Percentiles rank a stretch among this genome's conserved stretches.
Conservation (phyloP, 2,113 vertebrate genomes). For the Otocyon megalotis region DNA sequence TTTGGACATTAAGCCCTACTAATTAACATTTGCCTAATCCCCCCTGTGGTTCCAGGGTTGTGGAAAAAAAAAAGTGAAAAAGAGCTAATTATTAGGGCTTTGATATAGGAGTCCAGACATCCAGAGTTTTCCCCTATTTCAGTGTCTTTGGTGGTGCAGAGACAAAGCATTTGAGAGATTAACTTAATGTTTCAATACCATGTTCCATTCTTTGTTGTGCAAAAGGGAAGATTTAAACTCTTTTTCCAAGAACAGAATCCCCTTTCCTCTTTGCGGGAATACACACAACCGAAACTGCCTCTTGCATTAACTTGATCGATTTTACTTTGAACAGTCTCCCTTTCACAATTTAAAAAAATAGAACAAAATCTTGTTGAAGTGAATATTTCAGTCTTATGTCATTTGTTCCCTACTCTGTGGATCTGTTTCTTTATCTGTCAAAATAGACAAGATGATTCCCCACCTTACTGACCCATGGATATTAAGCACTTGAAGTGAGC, state of each 20-base stretch:
- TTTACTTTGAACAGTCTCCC: background rate
- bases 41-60: slow-evolving; percentile 60
- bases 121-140: background rate
- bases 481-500: background rate
- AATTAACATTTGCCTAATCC: slow-evolving; percentile 76
- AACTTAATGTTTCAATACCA: slow-evolving; percentile 55
- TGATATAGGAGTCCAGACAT: slow-evolving; percentile 66
- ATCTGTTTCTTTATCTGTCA: slow-evolving; percentile 21
- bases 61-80: slow-evolving; percentile 56
- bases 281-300: background rate
- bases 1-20: slow-evolving; percentile 73
- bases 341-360: background rate
- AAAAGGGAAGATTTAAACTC: slow-evolving; percentile 37
- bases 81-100: slow-evolving; percentile 73
- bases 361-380: background rate
- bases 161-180: slow-evolving; percentile 70
- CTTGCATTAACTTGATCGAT: background rate
- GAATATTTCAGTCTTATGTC: background rate
- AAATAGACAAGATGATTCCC: slow-evolving; percentile 18
- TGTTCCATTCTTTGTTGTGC: slow-evolving; percentile 57
- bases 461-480: background rate
- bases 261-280: background rate
- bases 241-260: slow-evolving; percentile 37
- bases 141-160: slow-evolving; percentile 49
- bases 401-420: background rate